Percentiles rank a stretch among this genome's conserved stretches.
phyloP scores from a whole-genome alignment of 64 coral and sea anemone species.

The Anthopleura sola region DNA sequence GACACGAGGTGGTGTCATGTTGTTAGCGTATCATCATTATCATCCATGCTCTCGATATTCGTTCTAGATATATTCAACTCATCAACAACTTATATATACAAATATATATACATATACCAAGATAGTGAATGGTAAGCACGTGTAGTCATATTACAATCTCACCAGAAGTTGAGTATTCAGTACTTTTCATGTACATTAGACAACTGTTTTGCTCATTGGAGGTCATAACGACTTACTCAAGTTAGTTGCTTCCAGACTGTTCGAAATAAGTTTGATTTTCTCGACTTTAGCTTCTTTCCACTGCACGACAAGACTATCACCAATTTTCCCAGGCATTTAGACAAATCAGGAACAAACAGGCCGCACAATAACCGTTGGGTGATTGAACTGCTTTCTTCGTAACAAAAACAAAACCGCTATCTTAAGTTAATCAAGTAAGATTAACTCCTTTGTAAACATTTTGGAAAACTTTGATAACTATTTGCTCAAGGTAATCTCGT shows the following conservation, averaged over 20 bases:
- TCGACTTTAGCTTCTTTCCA: neutral
- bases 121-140: neutral
- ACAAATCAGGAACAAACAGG: slow-evolving; percentile 1
- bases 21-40: neutral
- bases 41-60: too few species aligned
- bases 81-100: neutral
- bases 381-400: neutral
- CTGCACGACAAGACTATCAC: neutral
- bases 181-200: neutral
- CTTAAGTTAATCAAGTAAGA: slow-evolving; percentile 3
- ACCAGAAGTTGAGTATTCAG: neutral
- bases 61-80: neutral
- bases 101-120: neutral
- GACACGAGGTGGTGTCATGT: neutral
- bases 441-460: neutral
- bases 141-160: neutral
- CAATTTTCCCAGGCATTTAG: slow-evolving; percentile 8
- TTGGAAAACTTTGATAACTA: neutral
- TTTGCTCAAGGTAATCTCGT: neutral
- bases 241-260: neutral
- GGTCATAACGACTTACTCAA: slow-evolving; percentile 3
- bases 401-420: neutral
- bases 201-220: neutral
- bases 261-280: neutral
- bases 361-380: neutral